Base-by-base conservation (phyloP, 2,888 invertebrate genomes). In the Caenorhabditis sulstoni region DNA sequence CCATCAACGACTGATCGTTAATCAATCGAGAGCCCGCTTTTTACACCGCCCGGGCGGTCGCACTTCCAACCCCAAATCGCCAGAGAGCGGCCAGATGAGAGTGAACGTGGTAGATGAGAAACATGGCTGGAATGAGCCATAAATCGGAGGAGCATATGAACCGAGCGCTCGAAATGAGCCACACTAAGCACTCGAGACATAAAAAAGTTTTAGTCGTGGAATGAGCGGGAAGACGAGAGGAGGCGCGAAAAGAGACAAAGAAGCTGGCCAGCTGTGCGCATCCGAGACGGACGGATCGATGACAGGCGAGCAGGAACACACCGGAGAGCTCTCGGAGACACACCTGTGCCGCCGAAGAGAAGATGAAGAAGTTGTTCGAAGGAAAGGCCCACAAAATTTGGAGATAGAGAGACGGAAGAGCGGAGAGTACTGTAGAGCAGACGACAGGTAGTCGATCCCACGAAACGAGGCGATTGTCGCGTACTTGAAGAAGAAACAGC, bases 1-100 rank as follows among this genome's bases (percentile, higher is more conserved):
- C 55, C 65, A 53, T 52, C 50, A 39, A 18, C 64, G 18, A 71
- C 55, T 57, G 71, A 71, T 71, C 71, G 71, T 71, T 71, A 71
- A 71, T 71, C 71, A 71, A 71, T 71, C 62, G 70, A 22, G 29
- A 29, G 29, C 58, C 3, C 44, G 44, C 45, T 64, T 50, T 64
- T 64, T 64, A 64, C 64, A 64, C 50, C 64, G 35, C 50, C 50
- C 47, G 50, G 64, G 64, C 39, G 64, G 64, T 50, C 64, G 50
- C 47, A 64, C 35, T 49, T 62, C 49, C 29, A 29, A 14, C 52
- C 22, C 18, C 52, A 23, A 20, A 29, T 29, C 22, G 22, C 49
- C 49, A 12, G n/a, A n/a, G n/a, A n/a, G n/a, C n/a, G 3, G n/a
- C 14, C 52, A 29, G 29, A 52, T 52, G 53, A 53, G 35, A 35